Evolutionary conservation across 1,140 invertebrate genomes (phyloP), one percentile per base, ranked within the genome.

Genomic region (Wiebesia pumilae): DNA sequence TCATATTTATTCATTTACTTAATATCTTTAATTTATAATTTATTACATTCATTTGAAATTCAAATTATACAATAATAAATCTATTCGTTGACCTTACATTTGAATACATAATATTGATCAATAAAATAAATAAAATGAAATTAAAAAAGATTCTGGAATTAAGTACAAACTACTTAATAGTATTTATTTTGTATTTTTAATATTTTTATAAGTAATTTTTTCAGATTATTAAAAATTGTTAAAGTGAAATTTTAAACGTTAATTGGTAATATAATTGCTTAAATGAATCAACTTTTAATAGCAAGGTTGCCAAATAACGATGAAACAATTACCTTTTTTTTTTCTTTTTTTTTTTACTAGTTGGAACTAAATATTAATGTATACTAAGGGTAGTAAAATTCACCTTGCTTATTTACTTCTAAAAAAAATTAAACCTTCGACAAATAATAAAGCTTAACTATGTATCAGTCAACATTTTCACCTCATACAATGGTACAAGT

Each of bases 401-500:
- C 54, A 79, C 40, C 67, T 84, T 71, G 58, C 65, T 80, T 62
- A 62, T 14, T 47, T 73, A 87, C 40, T 47, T 47, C 75, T 62
- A 83, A 40, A 47, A 77, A 79, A 86, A 69, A 47, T 83, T 75
- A 75, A 81, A 75, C 73, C 77, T 71, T 40, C 43, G 40, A 62
- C 38, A 73, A 80, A 73, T 58, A 38, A 3, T 84, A 87, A 85
- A 87, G 79, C 78, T 91, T 90, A 89, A 92, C 88, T 91, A 93
- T 94, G 93, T 93, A 94, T 91, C 93, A 93, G 86, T 88, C 92
- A 89, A 90, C 91, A 86, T 90, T 90, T 86, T 91, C 91, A 79
- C 88, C 92, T 43, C 93, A 92, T 89, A 90, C 93, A 88, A 92
- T 93, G 91, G 91, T 93, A 84, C 92, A 94, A 86, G 88, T 92